Evolutionary conservation across 2,797 vertebrate genomes (phyloP).

Genomic region (Sciurus vulgaris): DNA sequence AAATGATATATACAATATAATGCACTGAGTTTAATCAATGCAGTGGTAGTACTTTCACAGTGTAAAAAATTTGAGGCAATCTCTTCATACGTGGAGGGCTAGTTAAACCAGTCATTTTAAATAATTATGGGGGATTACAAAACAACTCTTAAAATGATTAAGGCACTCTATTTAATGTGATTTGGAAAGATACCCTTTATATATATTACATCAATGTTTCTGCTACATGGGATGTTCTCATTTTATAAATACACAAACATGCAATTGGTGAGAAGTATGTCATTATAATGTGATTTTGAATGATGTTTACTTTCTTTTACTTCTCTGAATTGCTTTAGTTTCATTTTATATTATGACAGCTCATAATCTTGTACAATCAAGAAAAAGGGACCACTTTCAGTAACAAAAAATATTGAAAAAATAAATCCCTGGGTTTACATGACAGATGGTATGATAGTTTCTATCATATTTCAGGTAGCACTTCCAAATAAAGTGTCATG

Average conservation of each 20-base stretch:
- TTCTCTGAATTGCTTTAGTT: neutral
- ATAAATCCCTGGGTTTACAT: constrained; percentile 16
- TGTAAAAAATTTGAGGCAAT: neutral
- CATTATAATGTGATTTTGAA: neutral
- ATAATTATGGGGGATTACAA: neutral
- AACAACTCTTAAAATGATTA: neutral
- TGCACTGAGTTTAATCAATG: neutral
- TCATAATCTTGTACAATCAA: neutral
- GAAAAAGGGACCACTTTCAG: constrained; percentile 8
- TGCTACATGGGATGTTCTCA: neutral
- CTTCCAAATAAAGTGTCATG: constrained; percentile 20
- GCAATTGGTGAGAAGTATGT: neutral
- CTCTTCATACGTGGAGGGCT: neutral
- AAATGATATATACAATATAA: neutral
- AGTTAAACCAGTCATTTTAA: neutral
- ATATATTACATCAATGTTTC: neutral
- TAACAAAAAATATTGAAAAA: constrained; percentile 20
- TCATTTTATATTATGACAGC: neutral
- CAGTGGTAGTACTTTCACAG: neutral
- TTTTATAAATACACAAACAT: neutral
- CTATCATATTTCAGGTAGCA: constrained; percentile 23
- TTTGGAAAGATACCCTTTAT: neutral
- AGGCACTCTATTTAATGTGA: neutral
- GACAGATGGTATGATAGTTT: neutral
- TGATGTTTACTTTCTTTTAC: neutral